These are phyloP conservation scores for Silurus aristotelis DNA, from an alignment of 2,797 vertebrate genomes.

Conservation along the genomic window DNA sequence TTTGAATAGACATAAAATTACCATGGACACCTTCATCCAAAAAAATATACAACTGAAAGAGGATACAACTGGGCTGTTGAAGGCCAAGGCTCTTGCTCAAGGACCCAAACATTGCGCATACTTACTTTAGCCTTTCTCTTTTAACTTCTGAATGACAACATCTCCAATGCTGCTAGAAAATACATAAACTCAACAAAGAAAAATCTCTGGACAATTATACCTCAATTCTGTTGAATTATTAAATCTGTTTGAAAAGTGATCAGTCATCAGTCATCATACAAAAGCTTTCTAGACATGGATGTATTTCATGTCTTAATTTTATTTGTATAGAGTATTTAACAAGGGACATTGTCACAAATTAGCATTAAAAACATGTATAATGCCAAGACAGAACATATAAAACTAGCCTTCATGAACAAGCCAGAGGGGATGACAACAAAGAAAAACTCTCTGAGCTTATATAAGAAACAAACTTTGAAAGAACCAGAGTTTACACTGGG, in stretches of 20 bases:
- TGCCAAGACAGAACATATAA: too few relatives aligned
- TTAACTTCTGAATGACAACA: neutral
- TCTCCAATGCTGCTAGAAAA: neutral
- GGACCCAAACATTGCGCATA: neutral
- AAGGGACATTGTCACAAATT: too few relatives aligned
- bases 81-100: neutral
- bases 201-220: neutral
- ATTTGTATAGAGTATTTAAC: too few relatives aligned
- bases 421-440: too few relatives aligned
- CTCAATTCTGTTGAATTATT: neutral
- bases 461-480: too few relatives aligned
- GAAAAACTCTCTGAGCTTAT: too few relatives aligned
- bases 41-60: neutral
- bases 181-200: neutral
- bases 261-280: neutral
- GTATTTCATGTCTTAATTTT: too few relatives aligned
- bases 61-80: neutral
- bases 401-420: too few relatives aligned
- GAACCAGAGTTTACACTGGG: too few relatives aligned
- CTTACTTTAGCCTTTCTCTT: too few relatives aligned
- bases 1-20: slow-evolving; percentile 64
- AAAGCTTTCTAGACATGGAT: too few relatives aligned
- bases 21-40: slow-evolving; percentile 30
- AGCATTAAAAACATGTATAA: too few relatives aligned
- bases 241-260: neutral